Conservation (phyloP, 2,888 invertebrate genomes). For the Oxytorus armatus region DNA sequence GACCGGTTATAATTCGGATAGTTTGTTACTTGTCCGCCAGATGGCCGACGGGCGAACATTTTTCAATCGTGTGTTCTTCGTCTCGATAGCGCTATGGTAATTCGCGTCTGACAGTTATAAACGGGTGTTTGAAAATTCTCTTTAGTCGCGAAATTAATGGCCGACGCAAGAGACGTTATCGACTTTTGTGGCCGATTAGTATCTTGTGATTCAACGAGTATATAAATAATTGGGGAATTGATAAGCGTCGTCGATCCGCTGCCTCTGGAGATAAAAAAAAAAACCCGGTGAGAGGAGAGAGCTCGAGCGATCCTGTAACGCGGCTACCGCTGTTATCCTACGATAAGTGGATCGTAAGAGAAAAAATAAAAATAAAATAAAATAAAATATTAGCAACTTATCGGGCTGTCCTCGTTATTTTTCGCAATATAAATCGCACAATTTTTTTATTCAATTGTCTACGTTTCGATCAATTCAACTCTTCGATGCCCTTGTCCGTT, state of each 20-base stretch:
- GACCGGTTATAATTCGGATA: no score
- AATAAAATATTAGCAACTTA: not conserved
- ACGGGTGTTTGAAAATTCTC: constrained; percentile 79
- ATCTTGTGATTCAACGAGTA: constrained; percentile 3
- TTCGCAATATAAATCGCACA: constrained; percentile 1
- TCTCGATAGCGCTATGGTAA: no score
- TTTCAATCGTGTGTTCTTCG: no score
- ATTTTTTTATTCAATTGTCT: not conserved
- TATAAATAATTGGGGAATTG: constrained; percentile 3
- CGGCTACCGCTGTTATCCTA: constrained; percentile 11
- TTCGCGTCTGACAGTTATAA: constrained; percentile 78
- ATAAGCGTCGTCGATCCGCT: not conserved
- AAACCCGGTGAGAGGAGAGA: constrained; percentile 21
- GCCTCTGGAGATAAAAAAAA: not conserved
- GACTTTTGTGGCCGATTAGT: constrained; percentile 54
- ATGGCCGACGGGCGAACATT: no score
- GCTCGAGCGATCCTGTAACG: constrained; percentile 55
- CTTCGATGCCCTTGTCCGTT: constrained; percentile 25
- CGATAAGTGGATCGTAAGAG: constrained; percentile 18
- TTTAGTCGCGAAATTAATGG: constrained; percentile 70
- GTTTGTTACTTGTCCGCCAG: no score
- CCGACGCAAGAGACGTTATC: constrained; percentile 70
- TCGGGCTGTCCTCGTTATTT: not conserved
- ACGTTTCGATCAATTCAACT: constrained; percentile 34
- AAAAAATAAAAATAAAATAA: constrained; percentile 12